Conservation (phyloP, 2,113 vertebrate genomes). For the Protobothrops flavoviridis region DNA sequence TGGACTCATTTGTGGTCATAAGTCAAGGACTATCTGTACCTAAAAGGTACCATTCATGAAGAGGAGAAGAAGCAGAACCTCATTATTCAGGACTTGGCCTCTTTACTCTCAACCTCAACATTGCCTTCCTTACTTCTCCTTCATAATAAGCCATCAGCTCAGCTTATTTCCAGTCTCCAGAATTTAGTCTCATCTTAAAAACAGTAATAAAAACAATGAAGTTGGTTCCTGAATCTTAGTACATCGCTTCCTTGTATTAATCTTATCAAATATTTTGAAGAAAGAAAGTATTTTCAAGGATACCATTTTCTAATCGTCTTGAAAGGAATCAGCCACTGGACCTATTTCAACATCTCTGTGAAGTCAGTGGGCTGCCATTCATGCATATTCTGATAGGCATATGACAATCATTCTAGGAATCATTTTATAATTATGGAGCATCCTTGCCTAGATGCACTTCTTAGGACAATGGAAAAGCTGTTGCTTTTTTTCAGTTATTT, state of each 20-base stretch:
- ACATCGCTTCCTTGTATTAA: background rate
- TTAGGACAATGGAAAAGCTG: background rate
- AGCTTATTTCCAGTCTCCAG: background rate
- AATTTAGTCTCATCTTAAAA: background rate
- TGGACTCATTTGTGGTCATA: background rate
- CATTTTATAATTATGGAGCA: background rate
- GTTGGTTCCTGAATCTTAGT: background rate
- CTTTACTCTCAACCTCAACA: background rate
- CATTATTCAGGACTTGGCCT: background rate
- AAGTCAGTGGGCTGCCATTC: background rate
- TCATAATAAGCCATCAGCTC: background rate
- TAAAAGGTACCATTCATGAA: background rate
- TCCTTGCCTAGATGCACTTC: background rate
- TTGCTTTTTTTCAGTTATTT: background rate
- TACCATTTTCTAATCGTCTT: background rate
- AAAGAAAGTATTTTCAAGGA: background rate
- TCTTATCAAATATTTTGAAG: background rate
- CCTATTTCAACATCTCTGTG: background rate
- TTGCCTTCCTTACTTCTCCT: background rate
- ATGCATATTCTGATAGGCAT: background rate
- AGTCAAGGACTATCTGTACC: background rate
- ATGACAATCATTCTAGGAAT: background rate
- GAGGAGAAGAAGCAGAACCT: background rate
- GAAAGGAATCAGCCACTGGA: background rate
- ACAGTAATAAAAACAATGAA: background rate